Evolutionary conservation across 1,140 invertebrate genomes (phyloP).

Genomic region (Orussus abietinus): DNA sequence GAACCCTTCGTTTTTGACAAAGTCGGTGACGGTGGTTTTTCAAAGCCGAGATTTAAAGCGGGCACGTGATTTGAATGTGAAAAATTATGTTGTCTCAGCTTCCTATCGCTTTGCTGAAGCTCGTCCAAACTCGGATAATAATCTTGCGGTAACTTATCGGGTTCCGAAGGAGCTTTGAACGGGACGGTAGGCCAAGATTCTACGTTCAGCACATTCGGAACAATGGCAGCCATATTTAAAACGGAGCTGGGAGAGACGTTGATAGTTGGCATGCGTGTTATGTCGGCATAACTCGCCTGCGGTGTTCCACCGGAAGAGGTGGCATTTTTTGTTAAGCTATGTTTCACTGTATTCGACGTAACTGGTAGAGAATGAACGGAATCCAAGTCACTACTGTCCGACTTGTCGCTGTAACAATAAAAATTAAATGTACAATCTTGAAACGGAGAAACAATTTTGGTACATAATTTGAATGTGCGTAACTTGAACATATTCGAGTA

Average conservation of each 20-base stretch:
- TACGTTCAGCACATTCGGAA: conserved; percentile 32
- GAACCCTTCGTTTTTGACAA: conserved; percentile 39
- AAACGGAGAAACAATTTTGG: too few relatives aligned
- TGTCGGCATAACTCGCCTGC: conserved; percentile 73
- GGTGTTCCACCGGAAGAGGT: conserved; percentile 54
- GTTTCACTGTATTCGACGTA: conserved; percentile 53
- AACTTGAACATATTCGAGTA: too few relatives aligned
- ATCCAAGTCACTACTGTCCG: conserved; percentile 70
- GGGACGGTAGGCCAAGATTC: conserved; percentile 39
- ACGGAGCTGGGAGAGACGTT: conserved; percentile 40
- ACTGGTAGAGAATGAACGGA: conserved; percentile 70
- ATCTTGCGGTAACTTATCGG: conserved; percentile 38
- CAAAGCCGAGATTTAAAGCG: conserved; percentile 35
- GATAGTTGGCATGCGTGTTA: conserved; percentile 60
- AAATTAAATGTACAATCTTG: too few relatives aligned
- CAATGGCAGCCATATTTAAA: conserved; percentile 36
- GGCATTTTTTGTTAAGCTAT: conserved; percentile 39
- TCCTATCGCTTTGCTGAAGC: conserved; percentile 40
- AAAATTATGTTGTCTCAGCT: conserved; percentile 34
- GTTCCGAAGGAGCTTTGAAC: conserved; percentile 34
- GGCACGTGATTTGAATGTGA: conserved; percentile 29
- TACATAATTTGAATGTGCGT: too few relatives aligned
- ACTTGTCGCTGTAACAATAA: conserved; percentile 57
- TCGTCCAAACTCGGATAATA: conserved; percentile 50
- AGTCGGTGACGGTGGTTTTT: conserved; percentile 38